Conservation (phyloP, 2,888 invertebrate species). For the Odontothrips loti region DNA sequence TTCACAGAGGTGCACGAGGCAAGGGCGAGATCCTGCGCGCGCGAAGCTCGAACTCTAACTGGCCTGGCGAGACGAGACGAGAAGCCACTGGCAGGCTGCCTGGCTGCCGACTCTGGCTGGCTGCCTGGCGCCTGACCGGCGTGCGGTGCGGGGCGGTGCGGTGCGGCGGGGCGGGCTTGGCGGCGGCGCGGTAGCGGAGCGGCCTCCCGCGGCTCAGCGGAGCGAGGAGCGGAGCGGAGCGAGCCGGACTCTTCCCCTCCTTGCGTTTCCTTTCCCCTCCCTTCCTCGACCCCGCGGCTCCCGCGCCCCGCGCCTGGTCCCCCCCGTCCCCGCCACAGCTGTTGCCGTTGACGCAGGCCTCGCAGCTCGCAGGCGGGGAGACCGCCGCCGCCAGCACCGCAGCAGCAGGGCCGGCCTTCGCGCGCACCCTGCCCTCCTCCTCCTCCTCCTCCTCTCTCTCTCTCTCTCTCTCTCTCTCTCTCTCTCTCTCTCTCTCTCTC, state of each 20-base stretch:
- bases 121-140: neutral
- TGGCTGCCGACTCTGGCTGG: neutral
- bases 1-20: neutral
- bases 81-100: neutral
- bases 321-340: slow-evolving; percentile 10
- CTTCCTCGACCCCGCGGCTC: neutral
- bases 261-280: neutral
- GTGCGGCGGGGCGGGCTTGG: no score
- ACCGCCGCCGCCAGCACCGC: neutral
- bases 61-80: no score
- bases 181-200: no score
- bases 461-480: neutral
- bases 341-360: slow-evolving; percentile 2
- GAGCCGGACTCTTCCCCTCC: neutral
- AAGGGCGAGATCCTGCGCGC: neutral
- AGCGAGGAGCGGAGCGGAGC: neutral
- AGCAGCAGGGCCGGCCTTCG: neutral
- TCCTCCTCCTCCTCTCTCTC: neutral
- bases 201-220: no score
- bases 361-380: no score
- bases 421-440: neutral
- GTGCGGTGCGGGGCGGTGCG: no score
- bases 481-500: neutral
- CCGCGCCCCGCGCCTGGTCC: neutral
- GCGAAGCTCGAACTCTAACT: neutral